Percentiles rank a stretch among this genome's conserved stretches.
Evolutionary conservation across 2,797 vertebrate species (phyloP).

Genomic region (Podarcis siculus): DNA sequence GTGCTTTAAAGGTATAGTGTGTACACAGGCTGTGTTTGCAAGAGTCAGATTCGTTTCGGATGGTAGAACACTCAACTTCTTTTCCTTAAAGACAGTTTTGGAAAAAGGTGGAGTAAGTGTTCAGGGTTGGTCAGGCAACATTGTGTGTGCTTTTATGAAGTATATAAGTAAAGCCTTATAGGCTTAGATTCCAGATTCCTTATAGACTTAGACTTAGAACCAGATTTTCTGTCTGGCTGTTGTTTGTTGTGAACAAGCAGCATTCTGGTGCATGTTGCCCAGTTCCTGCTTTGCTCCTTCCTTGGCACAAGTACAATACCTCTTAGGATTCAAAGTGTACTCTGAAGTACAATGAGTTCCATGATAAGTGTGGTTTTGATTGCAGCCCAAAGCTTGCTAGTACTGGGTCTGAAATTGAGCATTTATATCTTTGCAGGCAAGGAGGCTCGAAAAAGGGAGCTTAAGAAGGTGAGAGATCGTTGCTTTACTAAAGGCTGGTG

Average conservation of each 20-base stretch:
- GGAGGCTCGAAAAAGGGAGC: slow-evolving; percentile 95
- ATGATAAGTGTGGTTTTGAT: background rate
- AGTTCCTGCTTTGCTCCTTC: too few relatives aligned
- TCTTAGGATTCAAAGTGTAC: background rate
- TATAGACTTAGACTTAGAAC: background rate
- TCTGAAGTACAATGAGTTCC: background rate
- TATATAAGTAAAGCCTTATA: background rate
- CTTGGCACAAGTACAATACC: too few relatives aligned
- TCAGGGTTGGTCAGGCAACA: background rate
- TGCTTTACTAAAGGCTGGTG: background rate
- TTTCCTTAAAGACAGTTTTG: background rate
- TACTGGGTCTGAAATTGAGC: background rate
- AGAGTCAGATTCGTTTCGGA: background rate
- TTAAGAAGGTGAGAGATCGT: slow-evolving; percentile 90
- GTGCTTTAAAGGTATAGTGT: too few relatives aligned
- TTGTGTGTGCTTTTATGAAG: background rate
- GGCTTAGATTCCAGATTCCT: background rate
- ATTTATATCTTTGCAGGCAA: slow-evolving; percentile 83
- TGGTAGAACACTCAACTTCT: background rate
- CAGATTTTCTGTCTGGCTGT: too few relatives aligned
- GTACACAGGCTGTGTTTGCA: background rate
- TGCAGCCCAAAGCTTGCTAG: background rate
- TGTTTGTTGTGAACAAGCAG: too few relatives aligned
- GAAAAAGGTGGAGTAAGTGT: background rate
- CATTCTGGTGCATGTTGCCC: too few relatives aligned